Base-by-base conservation (phyloP, 2,113 vertebrate genomes). In the Dunckerocampus dactyliophorus region DNA sequence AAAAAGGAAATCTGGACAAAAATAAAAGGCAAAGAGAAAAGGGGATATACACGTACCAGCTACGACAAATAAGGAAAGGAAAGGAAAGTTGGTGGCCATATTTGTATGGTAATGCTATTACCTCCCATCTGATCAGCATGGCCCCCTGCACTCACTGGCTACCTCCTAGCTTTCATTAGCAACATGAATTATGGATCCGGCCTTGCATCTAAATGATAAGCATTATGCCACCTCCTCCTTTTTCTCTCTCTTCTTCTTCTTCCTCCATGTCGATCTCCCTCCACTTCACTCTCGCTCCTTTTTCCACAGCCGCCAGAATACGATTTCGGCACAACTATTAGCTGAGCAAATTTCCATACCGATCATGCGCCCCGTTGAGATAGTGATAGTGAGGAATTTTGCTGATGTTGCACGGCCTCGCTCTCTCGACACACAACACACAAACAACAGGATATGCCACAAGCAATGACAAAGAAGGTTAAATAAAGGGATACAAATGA, bases 151-250 rank as follows among this genome's bases (percentile, higher is more conserved):
- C 70, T 83, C 74, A 56, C 73, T 72, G 71, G 77, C 75, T 70
- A 72, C 69, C 74, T 78, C 72, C 82, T 69, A 75, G 82, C 80
- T 85, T 88, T 87, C 83, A 87, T 86, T 88, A 84, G 75, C 77
- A 80, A 59, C 79, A 88, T 87, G 87, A 88, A 86, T 87, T 83
- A 88, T 88, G 85, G 87, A 88, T 85, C 80, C 76, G 68, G 80
- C 71, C 65, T 66, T 47, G 77, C 83, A 87, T 87, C 80, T 81
- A 86, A 83, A 88, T 87, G 87, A 77, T 75, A 74, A 81, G 80
- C 74, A 84, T 85, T 84, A 74, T 81, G 76, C 72, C 79, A 75
- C 80, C 79, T 77, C 65, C 69, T 49, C 79, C 72, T 81, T 62
- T 42, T 80, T 84, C 79, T 74, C 64, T 62, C 69, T 62, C 75